phyloP scores from a whole-genome alignment of 2,113 vertebrate genomes.

The Gymnobelideus leadbeateri region DNA sequence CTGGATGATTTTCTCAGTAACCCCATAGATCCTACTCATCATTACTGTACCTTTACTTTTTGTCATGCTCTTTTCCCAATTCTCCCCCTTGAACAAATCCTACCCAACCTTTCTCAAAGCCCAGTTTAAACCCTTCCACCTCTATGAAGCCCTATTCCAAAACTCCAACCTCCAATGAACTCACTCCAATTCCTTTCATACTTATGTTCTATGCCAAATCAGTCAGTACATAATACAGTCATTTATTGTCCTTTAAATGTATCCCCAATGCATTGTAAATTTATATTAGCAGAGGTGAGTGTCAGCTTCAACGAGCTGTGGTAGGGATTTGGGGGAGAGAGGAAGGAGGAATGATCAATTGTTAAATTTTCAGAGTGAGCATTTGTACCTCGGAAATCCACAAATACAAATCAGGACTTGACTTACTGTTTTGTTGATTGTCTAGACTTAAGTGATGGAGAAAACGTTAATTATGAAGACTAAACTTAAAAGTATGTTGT shows the following conservation, averaged over 20 bases:
- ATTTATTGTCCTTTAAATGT: background rate
- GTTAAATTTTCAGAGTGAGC: background rate
- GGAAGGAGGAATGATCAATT: background rate
- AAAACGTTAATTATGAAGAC: background rate
- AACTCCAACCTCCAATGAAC: background rate
- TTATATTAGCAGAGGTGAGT: background rate
- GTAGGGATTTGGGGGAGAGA: background rate
- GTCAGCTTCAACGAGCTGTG: background rate
- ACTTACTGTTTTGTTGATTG: background rate
- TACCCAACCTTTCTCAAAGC: background rate
- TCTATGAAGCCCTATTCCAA: background rate
- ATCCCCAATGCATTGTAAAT: background rate
- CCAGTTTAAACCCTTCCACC: background rate
- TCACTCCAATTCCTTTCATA: background rate
- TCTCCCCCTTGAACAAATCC: background rate
- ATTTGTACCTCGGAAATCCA: background rate
- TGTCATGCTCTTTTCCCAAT: background rate
- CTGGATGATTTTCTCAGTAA: background rate
- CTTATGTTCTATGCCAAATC: background rate
- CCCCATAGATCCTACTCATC: background rate
- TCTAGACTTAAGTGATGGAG: background rate
- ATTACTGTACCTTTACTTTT: background rate
- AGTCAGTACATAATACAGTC: background rate
- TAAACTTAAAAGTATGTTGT: background rate
- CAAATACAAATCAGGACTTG: background rate